Percentiles rank a stretch among this genome's conserved stretches.
phyloP scores from a whole-genome alignment of 2,888 invertebrate species.

The Mesorhabditis spiculigera region DNA sequence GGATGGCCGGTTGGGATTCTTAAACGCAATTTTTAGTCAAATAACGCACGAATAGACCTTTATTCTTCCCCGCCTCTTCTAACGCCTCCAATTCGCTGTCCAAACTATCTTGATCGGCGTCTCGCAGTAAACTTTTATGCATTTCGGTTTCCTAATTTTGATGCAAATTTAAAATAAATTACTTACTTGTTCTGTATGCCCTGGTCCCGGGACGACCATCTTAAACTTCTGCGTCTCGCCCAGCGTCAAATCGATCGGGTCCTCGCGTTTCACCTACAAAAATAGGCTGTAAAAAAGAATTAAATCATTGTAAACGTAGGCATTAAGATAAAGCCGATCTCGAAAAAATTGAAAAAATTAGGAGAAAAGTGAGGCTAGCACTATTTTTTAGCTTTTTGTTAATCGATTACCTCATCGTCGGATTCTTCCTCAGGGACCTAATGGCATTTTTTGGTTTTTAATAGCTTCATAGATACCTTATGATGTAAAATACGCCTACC shows the following conservation, averaged over 20 bases:
- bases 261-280: constrained; percentile 7
- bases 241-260: constrained; percentile 35
- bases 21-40: neutral
- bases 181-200: constrained; percentile 46
- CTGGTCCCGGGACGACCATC: constrained; percentile 53
- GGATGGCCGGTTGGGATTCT: neutral
- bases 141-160: constrained; percentile 32
- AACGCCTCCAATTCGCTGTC: constrained; percentile 9
- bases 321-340: too few relatives aligned
- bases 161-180: too few relatives aligned
- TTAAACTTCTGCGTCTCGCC: constrained; percentile 57
- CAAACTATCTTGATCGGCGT: constrained; percentile 31
- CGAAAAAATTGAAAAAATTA: too few relatives aligned
- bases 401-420: neutral
- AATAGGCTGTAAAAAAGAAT: constrained; percentile 10
- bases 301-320: neutral
- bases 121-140: constrained; percentile 46
- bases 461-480: neutral
- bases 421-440: too few relatives aligned
- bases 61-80: neutral
- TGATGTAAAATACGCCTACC: constrained; percentile 20
- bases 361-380: neutral
- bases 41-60: too few relatives aligned
- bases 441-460: too few relatives aligned
- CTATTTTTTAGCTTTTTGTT: neutral